Evolutionary conservation across 2,888 invertebrate species (phyloP).

Genomic region (Acleris literana): DNA sequence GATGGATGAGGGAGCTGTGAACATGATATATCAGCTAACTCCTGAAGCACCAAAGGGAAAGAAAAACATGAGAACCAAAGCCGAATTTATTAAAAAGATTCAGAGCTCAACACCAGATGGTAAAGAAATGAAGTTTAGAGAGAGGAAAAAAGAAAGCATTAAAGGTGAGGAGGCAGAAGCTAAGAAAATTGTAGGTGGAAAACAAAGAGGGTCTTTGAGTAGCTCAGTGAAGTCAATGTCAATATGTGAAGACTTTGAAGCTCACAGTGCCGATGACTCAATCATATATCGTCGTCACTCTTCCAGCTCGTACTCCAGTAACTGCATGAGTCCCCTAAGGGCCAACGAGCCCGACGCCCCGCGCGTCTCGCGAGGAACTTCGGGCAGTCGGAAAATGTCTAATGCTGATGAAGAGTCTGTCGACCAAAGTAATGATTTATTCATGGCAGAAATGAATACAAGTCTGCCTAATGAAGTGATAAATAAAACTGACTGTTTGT

Average conservation of each 20-base stretch:
- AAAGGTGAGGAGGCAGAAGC: constrained; percentile 67
- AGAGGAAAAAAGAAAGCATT: constrained; percentile 73
- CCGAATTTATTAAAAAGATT: constrained; percentile 85
- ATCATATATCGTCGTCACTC: constrained; percentile 92
- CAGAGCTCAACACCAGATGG: constrained; percentile 76
- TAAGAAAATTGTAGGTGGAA: constrained; percentile 64
- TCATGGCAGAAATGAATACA: constrained; percentile 52
- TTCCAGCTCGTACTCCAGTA: constrained; percentile 91
- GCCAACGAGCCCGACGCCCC: constrained; percentile 78
- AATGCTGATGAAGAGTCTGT: constrained; percentile 35
- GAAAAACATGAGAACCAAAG: constrained; percentile 80
- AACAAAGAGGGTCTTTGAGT: constrained; percentile 66
- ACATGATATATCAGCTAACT: constrained; percentile 92
- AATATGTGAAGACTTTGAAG: constrained; percentile 85
- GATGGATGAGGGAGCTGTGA: constrained; percentile 94
- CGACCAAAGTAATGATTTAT: constrained; percentile 43
- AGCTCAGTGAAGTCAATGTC: constrained; percentile 80
- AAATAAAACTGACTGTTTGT: constrained; percentile 73
- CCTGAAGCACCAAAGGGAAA: constrained; percentile 77
- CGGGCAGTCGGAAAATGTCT: constrained; percentile 42
- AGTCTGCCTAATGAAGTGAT: constrained; percentile 57
- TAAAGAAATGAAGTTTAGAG: constrained; percentile 78
- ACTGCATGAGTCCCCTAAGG: constrained; percentile 86
- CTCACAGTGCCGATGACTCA: constrained; percentile 88
- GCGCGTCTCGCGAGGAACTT: constrained; percentile 45